Evolutionary conservation across 2,113 vertebrate species (phyloP).

Genomic region (Esox niger): DNA sequence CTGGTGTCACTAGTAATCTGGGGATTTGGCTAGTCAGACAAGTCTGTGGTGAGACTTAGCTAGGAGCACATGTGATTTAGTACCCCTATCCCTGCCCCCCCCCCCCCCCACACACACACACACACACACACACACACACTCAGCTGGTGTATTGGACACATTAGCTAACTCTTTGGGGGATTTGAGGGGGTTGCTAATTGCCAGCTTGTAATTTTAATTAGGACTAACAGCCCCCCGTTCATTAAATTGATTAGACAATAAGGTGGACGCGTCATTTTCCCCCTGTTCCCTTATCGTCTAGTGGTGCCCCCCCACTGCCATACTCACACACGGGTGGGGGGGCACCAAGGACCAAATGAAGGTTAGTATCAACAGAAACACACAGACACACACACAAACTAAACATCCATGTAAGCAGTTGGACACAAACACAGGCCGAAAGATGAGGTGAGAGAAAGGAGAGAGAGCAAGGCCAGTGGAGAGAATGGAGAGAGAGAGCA

Average conservation of each 20-base stretch:
- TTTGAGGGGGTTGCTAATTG: constrained; percentile 91
- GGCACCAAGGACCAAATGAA: constrained; percentile 68
- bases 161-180: constrained; percentile 86
- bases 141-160: constrained; percentile 81
- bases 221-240: constrained; percentile 66
- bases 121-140: constrained; percentile 36
- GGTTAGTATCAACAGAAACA: constrained; percentile 27
- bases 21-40: too few species aligned
- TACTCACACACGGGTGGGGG: not conserved
- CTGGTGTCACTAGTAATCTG: too few species aligned
- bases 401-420: constrained; percentile 4
- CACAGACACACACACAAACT: not conserved
- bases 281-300: constrained; percentile 67
- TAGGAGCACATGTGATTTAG: constrained; percentile 72
- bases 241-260: constrained; percentile 87
- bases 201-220: constrained; percentile 97
- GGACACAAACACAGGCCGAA: not conserved
- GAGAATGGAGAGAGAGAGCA: constrained; percentile 3
- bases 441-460: too few species aligned
- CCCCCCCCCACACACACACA: constrained; percentile 22
- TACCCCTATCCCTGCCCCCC: constrained; percentile 39
- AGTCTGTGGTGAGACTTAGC: constrained; percentile 60
- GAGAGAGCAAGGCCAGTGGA: not conserved
- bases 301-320: constrained; percentile 60
- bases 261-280: constrained; percentile 80